These are phyloP conservation scores for Myotis pilosus DNA, from an alignment of 2,797 vertebrate species.

Conservation along the genomic window DNA sequence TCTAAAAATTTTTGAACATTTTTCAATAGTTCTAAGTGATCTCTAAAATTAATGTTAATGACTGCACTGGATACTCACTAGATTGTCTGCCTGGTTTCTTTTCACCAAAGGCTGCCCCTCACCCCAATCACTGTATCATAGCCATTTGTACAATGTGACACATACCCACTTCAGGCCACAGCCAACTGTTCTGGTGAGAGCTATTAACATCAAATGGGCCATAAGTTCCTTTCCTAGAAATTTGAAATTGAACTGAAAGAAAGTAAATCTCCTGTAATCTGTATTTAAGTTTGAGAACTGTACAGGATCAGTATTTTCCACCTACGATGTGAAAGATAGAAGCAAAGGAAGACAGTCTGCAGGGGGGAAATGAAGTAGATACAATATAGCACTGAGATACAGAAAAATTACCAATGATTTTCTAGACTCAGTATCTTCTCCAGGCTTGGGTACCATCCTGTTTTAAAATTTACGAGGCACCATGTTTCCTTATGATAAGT, in stretches of 20 bases:
- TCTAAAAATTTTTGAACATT: constrained; percentile 26
- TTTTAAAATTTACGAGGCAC: constrained; percentile 46
- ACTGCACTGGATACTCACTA: background rate
- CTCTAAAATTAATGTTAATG: constrained; percentile 37
- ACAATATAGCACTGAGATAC: background rate
- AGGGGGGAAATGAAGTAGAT: constrained; percentile 23
- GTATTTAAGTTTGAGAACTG: background rate
- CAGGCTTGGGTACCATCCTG: background rate
- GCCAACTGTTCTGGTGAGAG: background rate
- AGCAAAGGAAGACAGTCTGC: constrained; percentile 3
- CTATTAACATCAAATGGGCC: background rate
- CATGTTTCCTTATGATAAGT: background rate
- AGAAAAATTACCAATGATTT: background rate
- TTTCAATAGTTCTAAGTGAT: constrained; percentile 37
- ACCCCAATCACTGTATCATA: background rate
- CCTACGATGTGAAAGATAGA: background rate
- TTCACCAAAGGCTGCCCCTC: background rate
- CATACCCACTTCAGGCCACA: background rate
- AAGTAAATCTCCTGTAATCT: constrained; percentile 23
- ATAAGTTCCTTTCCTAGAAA: constrained; percentile 20
- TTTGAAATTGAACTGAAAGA: background rate
- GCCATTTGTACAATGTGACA: background rate
- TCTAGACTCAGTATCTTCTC: background rate
- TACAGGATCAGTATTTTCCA: background rate
- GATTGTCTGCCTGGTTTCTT: background rate